A percentile compares a stretch with the other conserved stretches of the same genome.
Conservation (phyloP, 2,797 vertebrate genomes). For the Pangasius macronema region DNA sequence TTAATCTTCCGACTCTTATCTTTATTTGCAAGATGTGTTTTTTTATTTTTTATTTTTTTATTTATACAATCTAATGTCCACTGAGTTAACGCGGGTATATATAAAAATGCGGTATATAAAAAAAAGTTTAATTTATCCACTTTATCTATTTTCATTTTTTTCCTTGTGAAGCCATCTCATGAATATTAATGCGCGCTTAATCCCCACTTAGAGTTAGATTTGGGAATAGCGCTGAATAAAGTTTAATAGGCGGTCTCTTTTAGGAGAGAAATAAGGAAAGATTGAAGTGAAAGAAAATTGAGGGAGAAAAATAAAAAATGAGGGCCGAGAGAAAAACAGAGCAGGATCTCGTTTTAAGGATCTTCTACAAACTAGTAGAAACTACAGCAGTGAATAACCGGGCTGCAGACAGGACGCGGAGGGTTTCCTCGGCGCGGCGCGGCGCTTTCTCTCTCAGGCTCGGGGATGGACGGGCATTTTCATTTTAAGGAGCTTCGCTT, state of each 20-base stretch:
- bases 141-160: slow-evolving; percentile 64
- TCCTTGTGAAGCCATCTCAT: slow-evolving; percentile 73
- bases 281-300: slow-evolving; percentile 23
- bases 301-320: slow-evolving; percentile 62
- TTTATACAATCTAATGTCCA: no score
- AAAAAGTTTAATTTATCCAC: slow-evolving; percentile 62
- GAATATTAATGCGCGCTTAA: slow-evolving; percentile 80
- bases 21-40: not conserved
- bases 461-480: slow-evolving; percentile 46
- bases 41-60: no score
- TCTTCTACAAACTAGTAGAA: slow-evolving; percentile 52
- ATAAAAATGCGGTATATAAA: not conserved
- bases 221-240: slow-evolving; percentile 77
- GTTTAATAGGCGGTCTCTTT: slow-evolving; percentile 76
- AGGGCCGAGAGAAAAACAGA: slow-evolving; percentile 49
- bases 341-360: slow-evolving; percentile 26
- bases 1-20: not conserved
- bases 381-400: no score
- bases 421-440: slow-evolving; percentile 77
- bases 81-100: not conserved
- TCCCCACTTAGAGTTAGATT: slow-evolving; percentile 84
- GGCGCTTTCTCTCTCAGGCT: slow-evolving; percentile 72
- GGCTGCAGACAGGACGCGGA: slow-evolving; percentile 66
- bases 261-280: slow-evolving; percentile 59
- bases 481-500: slow-evolving; percentile 72